Evolutionary conservation across 2,113 vertebrate genomes (phyloP).

Genomic region (Microcebus jonahi): DNA sequence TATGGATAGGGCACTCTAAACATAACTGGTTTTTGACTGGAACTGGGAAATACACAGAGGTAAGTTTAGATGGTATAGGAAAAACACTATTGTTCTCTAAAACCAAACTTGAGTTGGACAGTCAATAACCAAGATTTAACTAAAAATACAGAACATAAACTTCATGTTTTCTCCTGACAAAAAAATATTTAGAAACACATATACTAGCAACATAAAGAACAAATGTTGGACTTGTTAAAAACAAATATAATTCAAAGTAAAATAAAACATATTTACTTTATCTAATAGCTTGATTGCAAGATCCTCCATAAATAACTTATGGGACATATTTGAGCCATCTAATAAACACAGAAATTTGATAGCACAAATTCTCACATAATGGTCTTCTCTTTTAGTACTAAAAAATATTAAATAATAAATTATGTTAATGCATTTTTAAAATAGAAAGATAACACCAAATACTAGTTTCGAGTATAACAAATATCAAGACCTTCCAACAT

Average conservation of each 20-base stretch:
- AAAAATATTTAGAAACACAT: background rate
- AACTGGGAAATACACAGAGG: background rate
- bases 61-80: background rate
- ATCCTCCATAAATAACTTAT: conserved; percentile 90
- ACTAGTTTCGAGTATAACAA: background rate
- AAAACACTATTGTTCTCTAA: background rate
- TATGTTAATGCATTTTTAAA: conserved; percentile 30
- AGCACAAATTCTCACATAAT: conserved; percentile 90
- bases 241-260: background rate
- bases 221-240: background rate
- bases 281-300: conserved; percentile 89
- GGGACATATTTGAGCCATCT: conserved; percentile 86
- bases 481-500: background rate
- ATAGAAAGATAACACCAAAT: background rate
- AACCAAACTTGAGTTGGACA: background rate
- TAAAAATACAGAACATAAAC: background rate
- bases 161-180: background rate
- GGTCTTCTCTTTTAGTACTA: conserved; percentile 93
- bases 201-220: background rate
- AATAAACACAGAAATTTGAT: conserved; percentile 92
- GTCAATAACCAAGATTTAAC: background rate
- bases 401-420: conserved; percentile 68
- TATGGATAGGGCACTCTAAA: background rate
- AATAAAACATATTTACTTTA: conserved; percentile 86
- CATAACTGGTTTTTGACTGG: background rate